Evolutionary conservation across 2,113 vertebrate genomes (phyloP), one percentile per base, ranked within the genome.

Genomic region (Amphilophus citrinellus): DNA sequence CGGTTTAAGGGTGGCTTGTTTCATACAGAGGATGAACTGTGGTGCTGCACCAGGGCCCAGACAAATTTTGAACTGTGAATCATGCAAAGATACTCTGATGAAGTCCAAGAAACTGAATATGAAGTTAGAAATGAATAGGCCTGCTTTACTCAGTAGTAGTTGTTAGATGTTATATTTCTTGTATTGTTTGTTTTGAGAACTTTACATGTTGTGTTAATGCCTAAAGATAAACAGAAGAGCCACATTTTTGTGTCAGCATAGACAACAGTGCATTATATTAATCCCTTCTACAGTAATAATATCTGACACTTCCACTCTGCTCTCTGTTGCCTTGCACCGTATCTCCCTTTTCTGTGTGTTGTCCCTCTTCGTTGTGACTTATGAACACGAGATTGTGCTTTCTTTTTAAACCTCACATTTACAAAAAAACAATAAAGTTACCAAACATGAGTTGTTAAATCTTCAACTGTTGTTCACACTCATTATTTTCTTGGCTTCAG

Each of bases 371-470:
- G 7, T 17, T 39, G 27, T 30, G 30, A 42, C 24, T 2, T 20
- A 35, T 65, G 18, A 77, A 77, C 9, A 14, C 10, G 76, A 77
- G 56, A 14, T 62, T 10, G 3, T 79, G 65, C 61, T 24, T 5
- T 76, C 79, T 68, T 81, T 82, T 71, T 44, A 39, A 80, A 78
- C 30, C 18, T 35, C 13, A 65, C 56, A 56, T 87, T 80, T 82
- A 9, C 61, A 35, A 35, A 35, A 35, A 79, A 65, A 82, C 79
- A 93, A 91, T 93, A 93, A 92, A 94, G 79, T 84, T 59, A 32
- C 76, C 39, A 57, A 93, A 86, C 59, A 50, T 59, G 37, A 66
- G 32, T 75, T 87, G 85, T 83, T 87, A 82, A 92, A 82, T 50
- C 82, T 76, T 65, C 76, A 57, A 14, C 73, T 76, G 79, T 79